phyloP scores from a whole-genome alignment of 2,113 vertebrate genomes.

The Bothrops jararaca region DNA sequence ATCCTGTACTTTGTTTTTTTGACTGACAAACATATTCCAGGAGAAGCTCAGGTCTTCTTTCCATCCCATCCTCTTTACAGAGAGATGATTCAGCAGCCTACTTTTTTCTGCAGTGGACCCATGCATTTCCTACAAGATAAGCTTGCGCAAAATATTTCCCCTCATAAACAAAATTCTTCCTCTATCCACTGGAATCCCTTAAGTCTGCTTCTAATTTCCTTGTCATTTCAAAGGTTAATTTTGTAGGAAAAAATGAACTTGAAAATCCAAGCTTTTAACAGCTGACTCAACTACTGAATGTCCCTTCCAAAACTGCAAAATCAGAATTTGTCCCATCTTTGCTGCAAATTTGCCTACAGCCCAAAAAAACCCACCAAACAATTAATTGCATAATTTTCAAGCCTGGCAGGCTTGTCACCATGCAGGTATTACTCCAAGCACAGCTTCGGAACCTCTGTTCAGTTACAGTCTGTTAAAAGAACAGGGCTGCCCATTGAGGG shows the following conservation, averaged over 20 bases:
- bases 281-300: neutral
- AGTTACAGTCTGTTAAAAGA: too few species aligned
- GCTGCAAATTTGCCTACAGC: neutral
- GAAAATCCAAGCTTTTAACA: neutral
- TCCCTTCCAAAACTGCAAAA: neutral
- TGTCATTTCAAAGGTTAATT: neutral
- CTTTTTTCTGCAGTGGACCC: neutral
- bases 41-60: neutral
- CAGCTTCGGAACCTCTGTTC: too few species aligned
- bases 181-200: neutral
- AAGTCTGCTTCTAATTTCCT: neutral
- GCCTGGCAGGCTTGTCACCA: too few species aligned
- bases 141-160: neutral
- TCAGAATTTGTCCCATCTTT: neutral
- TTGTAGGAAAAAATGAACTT: neutral
- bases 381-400: neutral
- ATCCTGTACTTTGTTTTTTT: neutral
- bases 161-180: neutral
- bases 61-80: neutral
- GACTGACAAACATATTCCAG: neutral
- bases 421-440: too few species aligned
- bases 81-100: neutral
- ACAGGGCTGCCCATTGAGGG: neutral
- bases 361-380: neutral
- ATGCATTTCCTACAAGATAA: neutral